phyloP scores from a whole-genome alignment of 2,113 vertebrate species.

The Etia nguti region DNA sequence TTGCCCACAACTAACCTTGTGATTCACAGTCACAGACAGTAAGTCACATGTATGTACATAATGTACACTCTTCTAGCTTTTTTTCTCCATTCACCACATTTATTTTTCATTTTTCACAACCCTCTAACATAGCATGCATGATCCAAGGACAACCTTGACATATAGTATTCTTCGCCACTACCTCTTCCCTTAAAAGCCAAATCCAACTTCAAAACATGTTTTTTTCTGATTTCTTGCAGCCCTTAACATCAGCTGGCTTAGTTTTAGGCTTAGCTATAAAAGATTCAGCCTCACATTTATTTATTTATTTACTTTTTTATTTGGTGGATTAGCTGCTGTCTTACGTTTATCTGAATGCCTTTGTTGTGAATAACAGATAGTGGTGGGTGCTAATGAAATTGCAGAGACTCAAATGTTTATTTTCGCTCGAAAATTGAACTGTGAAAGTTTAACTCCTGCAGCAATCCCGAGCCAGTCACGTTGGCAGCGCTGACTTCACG shows the following conservation, averaged over 20 bases:
- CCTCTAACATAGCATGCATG: neutral
- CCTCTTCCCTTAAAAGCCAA: neutral
- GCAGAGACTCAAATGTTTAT: neutral
- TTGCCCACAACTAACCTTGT: constrained; percentile 28
- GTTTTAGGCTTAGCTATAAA: neutral
- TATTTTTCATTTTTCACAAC: neutral
- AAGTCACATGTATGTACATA: neutral
- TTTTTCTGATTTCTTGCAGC: neutral
- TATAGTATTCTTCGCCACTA: neutral
- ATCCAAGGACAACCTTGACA: constrained; percentile 3
- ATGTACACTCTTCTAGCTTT: neutral
- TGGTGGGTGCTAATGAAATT: neutral
- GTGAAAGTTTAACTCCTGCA: neutral
- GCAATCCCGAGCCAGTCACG: neutral
- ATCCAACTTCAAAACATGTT: neutral
- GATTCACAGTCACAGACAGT: constrained; percentile 14
- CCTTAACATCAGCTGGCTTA: neutral
- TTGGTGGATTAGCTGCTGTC: neutral
- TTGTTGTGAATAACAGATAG: neutral
- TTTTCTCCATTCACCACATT: neutral
- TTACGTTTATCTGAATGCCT: neutral
- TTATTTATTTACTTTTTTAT: neutral
- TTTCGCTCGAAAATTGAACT: neutral
- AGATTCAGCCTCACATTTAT: neutral
- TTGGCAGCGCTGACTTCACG: neutral